Percentiles rank a stretch among this genome's conserved stretches.
Conservation (phyloP, 1,140 invertebrate species). For the Calephelis nemesis region DNA sequence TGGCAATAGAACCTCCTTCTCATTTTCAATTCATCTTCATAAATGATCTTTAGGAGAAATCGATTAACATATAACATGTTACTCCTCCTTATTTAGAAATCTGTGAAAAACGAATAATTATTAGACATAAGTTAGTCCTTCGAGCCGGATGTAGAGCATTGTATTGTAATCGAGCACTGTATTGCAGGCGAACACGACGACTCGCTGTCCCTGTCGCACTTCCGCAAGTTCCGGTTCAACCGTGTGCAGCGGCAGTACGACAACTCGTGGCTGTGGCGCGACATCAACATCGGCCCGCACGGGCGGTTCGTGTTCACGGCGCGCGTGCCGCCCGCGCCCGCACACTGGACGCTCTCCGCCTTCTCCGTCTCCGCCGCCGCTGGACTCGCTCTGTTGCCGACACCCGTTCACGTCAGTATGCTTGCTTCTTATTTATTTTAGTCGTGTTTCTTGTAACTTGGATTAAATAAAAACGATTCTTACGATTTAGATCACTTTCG, state of each 20-base stretch:
- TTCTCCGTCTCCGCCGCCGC: constrained; percentile 92
- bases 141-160: not conserved
- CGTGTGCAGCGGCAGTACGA: constrained; percentile 93
- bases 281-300: constrained; percentile 95
- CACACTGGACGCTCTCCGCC: constrained; percentile 95
- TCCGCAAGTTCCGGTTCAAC: constrained; percentile 91
- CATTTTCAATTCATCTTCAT: no score
- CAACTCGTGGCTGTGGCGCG: constrained; percentile 96
- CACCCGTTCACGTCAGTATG: constrained; percentile 85
- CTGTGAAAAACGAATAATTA: not conserved
- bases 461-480: no score
- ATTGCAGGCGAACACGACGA: constrained; percentile 79
- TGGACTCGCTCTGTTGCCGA: constrained; percentile 92
- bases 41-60: no score
- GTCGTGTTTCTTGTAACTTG: no score
- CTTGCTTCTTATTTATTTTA: no score
- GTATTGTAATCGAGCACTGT: not conserved
- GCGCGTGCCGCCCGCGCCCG: constrained; percentile 86
- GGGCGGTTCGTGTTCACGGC: constrained; percentile 92
- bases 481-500: no score
- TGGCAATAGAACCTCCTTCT: no score
- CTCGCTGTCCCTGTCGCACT: constrained; percentile 83
- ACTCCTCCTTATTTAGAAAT: not conserved
- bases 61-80: not conserved
- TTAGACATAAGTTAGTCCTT: not conserved